Evolutionary conservation across 35 echinoderm and acorn worm species (phyloP), one percentile per base, ranked within the genome.

Genomic region (Acanthaster planci): DNA sequence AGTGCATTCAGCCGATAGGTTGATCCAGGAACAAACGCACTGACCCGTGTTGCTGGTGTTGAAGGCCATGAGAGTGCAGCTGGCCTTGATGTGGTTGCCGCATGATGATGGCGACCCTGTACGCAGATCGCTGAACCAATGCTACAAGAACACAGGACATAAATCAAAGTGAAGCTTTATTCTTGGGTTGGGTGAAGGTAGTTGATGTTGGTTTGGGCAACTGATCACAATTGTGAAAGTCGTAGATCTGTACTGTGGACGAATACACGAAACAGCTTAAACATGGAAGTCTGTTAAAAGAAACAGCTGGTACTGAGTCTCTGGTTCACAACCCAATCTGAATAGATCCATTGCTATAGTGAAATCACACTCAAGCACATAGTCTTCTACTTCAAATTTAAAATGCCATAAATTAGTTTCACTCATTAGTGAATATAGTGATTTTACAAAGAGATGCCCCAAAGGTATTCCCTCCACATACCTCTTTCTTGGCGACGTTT

Each of bases 81-180:
- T 97, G 16, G 95, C 95, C 76, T 97, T 97, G 87, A 97, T 97
- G 32, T 97, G 95, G 53, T 97, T 93, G 5, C 95, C 95, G 85
- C 88, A 87, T 87, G 91, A 93, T 40, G 47, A 67, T 22, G 77
- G 88, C 14, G 95, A 84, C 10, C 95, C 95, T 15, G 84, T 18
- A 21, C 60, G 55, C 12, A 97, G 57, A 56, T 93, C 95, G 56
- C 42, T 90, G 19, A 91, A 64, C 67, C 88, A 95, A 59, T 58
- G 38, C 89, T 90, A 64, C 0, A 67, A 84, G 22, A 79, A 88
- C 1, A 83, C 15, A 38, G 35, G n/a, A 47, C 37, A 34, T 3
- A 34, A 53, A 29, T 3, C 9, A 72, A 18, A 87, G 37, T 51
- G 1, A 27, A 57, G 9, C 1, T 14, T 60, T 60, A 56, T 59